phyloP scores from a whole-genome alignment of 2,113 vertebrate species.

The Apeltes quadracus region DNA sequence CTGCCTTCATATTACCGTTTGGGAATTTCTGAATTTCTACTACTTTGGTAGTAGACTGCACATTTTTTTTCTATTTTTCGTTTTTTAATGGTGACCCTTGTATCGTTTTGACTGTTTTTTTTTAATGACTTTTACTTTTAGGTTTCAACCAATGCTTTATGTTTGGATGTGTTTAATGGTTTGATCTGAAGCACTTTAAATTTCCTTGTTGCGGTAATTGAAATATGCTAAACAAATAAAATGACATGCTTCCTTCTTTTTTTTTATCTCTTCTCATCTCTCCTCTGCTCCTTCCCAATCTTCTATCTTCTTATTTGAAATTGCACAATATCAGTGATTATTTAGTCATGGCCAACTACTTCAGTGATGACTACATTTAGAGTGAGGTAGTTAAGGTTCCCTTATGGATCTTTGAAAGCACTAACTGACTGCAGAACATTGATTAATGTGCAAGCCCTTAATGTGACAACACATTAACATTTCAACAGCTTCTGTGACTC shows the following conservation, averaged over 20 bases:
- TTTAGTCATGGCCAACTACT: constrained; percentile 3
- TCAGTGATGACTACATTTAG: constrained; percentile 1
- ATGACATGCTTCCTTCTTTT: not conserved
- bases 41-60: too few relatives aligned
- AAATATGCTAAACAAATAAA: too few relatives aligned
- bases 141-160: too few relatives aligned
- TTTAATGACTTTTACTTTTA: too few relatives aligned
- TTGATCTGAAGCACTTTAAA: too few relatives aligned
- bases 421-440: constrained; percentile 35
- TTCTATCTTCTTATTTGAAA: constrained; percentile 11
- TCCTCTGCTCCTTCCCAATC: not conserved
- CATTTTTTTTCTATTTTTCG: too few relatives aligned
- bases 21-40: too few relatives aligned
- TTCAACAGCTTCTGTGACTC: constrained; percentile 12
- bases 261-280: not conserved
- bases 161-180: too few relatives aligned
- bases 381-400: constrained; percentile 1
- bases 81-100: too few relatives aligned
- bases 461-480: constrained; percentile 37
- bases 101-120: too few relatives aligned
- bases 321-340: not conserved
- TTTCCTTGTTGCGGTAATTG: too few relatives aligned
- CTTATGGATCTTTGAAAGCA: constrained; percentile 22
- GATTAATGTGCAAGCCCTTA: constrained; percentile 32
- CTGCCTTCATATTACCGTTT: too few relatives aligned